Base-by-base conservation (phyloP, 2,888 invertebrate genomes). In the Polietes domitor region DNA sequence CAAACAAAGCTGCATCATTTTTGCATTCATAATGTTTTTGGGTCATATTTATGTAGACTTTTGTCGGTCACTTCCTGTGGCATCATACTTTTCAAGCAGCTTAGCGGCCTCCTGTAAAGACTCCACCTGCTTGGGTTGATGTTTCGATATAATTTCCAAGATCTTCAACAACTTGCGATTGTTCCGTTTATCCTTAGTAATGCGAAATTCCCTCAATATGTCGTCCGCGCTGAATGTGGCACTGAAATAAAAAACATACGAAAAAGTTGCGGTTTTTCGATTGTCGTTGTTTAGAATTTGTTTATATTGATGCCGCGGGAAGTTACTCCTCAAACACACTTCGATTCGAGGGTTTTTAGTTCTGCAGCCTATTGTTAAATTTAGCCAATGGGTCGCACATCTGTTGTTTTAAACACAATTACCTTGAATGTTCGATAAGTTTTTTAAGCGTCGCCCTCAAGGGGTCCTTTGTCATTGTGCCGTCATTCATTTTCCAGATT, bases 361-460 rank as follows among this genome's bases (percentile, higher is more conserved):
- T 19, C 24, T 47, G 37, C 19, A 65, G 41, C 17, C 28, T 58
- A 15, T 74, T 15, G 12, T 24, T 72, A 24, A 47, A 68, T 50
- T 65, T 55, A 53, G 47, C 55, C n/a, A 43, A 76, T 12, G 2
- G 15, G 15, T 19, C 1, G 28, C 86, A 88, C 86, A 88, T 86
- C 83, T 78, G 77, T 76, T 80, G 55, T 43, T 12, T 76, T 43
- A 0, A 19, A 7, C 26, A 17, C 24, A 15, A 43, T 88, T 88
- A 91, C 91, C 88, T 86, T 12, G 91, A 88, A 82, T 89, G 89
- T 43, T 87, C 86, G 7, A 91, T 90, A 24, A 91, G 86, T n/a
- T 82, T 85, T 61, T 86, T 87, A 17, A 92, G 86, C 65, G 89
- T 88, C 15, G 50, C 28, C 65, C 89, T 89, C 79, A 90, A 87